phyloP scores from a whole-genome alignment of 64 coral and sea anemone genomes.

The Montipora capricornis region DNA sequence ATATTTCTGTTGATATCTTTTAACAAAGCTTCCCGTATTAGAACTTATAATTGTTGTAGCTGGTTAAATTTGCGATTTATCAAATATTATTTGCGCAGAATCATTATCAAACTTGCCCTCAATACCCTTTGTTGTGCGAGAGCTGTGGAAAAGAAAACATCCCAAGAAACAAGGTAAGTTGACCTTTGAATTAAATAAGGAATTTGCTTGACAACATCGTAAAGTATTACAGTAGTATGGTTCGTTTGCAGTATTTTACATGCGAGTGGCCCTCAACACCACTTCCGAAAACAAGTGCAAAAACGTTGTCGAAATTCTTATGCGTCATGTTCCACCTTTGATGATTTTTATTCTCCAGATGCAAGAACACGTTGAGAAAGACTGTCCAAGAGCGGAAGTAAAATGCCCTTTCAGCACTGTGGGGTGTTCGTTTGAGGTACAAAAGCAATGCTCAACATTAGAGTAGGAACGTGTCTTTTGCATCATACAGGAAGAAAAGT shows the following conservation, averaged over 20 bases:
- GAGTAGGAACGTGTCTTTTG: too few relatives aligned
- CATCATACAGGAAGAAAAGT: too few relatives aligned
- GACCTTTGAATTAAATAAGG: too few relatives aligned
- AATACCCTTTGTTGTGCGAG: conserved; percentile 2
- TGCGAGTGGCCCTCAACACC: too few relatives aligned
- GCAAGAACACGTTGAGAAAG: conserved; percentile 43
- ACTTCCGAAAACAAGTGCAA: too few relatives aligned
- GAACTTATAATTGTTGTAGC: too few relatives aligned
- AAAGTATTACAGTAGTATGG: too few relatives aligned
- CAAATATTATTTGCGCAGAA: neutral
- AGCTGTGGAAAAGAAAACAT: conserved; percentile 40
- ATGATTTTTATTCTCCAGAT: conserved; percentile 26
- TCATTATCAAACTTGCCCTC: conserved; percentile 32
- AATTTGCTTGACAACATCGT: too few relatives aligned
- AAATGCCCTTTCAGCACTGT: conserved; percentile 55
- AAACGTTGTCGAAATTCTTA: neutral
- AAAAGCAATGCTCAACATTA: neutral
- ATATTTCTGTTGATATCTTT: too few relatives aligned
- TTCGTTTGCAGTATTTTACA: too few relatives aligned
- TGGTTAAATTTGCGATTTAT: neutral
- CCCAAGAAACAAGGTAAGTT: neutral
- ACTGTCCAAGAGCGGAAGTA: conserved; percentile 40
- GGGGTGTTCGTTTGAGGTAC: conserved; percentile 73
- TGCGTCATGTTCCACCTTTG: neutral
- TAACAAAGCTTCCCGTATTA: too few relatives aligned